Base-by-base conservation (phyloP, 1,140 invertebrate species). In the Drosophila sulfurigaster region DNA sequence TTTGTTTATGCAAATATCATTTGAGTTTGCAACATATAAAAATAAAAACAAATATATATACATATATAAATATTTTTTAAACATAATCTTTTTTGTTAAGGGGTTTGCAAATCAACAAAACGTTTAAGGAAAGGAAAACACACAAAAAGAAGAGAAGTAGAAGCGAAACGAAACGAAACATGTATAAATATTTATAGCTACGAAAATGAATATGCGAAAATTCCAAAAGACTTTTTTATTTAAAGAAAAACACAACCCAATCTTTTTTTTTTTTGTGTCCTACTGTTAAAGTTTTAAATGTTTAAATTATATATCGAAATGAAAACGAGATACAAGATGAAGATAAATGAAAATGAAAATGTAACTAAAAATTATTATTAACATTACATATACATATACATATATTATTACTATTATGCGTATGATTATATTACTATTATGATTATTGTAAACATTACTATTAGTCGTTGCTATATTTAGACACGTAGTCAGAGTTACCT, bases 211-310 rank as follows among this genome's bases (percentile, higher is more conserved):
- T 78, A 85, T 78, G 82, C 81, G 41, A 81, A 78, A 86, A 86
- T 86, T 86, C 82, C 82, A 86, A 86, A 82, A 86, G 79, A 81
- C 78, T 86, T 81, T 72, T 81, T 78, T 75, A 45, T 64, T 64
- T 63, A 86, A 73, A 66, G 20, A 65, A 46, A 59, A 68, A 28
- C 35, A 68, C 41, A 43, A 8, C n/a, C 63, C 56, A 68, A 64
- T 81, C 59, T 70, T 75, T 67, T 75, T 78, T 25, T 78, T 60
- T 81, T 67, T 75, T 78, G 74, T 60, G 74, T 60, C 65, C 70
- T 76, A 70, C 16, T 70, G 63, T 82, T 79, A 68, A 82, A 51
- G 66, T 41, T 79, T 72, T 67, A 57, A 48, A 54, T 60, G 52
- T 64, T 64, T 81, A 62, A 81, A 51, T 64, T 73, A 65, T 73